phyloP scores from a whole-genome alignment of 1,140 invertebrate species.

The Pogonomyrmex barbatus region DNA sequence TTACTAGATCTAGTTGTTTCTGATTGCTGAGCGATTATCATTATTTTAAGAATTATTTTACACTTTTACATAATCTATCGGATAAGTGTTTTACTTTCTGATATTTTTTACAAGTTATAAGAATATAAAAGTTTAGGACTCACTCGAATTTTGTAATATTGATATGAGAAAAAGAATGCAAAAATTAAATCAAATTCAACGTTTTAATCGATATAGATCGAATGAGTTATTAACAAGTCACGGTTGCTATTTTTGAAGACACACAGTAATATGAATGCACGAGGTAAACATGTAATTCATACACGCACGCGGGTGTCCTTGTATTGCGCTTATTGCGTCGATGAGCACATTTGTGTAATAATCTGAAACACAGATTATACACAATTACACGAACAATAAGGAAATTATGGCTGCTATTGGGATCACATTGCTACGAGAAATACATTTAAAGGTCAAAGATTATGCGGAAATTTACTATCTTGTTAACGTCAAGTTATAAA shows the following conservation, averaged over 20 bases:
- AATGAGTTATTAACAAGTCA: neutral
- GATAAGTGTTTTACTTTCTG: no score
- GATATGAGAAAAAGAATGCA: no score
- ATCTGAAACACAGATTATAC: neutral
- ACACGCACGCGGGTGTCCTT: neutral
- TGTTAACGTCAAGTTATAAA: neutral
- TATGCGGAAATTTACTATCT: neutral
- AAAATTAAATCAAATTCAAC: neutral
- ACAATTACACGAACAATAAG: conserved; percentile 20
- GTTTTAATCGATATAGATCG: neutral
- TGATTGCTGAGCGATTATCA: no score
- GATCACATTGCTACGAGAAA: neutral
- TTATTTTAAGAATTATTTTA: no score
- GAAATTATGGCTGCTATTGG: neutral
- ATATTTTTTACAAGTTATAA: no score
- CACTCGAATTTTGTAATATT: no score
- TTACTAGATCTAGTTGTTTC: no score
- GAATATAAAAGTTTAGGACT: no score
- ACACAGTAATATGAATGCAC: neutral
- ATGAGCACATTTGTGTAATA: neutral
- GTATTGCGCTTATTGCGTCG: neutral
- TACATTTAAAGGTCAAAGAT: neutral
- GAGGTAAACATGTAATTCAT: neutral
- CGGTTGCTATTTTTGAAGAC: neutral
- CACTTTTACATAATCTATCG: no score